Conservation (phyloP, 2,888 invertebrate species). For the Ormyrus thymus region DNA sequence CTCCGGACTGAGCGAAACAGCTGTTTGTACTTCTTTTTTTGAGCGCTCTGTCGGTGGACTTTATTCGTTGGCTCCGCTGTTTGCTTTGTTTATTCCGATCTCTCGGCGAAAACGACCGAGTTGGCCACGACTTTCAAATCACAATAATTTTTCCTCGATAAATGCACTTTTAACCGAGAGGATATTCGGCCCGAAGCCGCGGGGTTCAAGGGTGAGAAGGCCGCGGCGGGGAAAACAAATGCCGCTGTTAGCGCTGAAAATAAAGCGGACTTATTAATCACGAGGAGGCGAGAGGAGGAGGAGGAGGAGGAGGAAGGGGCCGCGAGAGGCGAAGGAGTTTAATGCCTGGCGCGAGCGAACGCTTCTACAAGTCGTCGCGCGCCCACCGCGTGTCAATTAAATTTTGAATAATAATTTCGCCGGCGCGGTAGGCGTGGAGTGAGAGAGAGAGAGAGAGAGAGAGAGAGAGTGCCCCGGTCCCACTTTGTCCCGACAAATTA, state of each 20-base stretch:
- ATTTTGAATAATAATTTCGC: constrained; percentile 62
- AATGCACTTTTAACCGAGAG: no score
- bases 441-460: no score
- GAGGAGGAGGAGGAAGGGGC: background rate
- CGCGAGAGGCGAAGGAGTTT: constrained; percentile 5
- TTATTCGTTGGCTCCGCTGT: no score
- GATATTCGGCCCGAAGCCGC: no score
- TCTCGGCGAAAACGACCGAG: no score
- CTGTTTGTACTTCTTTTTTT: no score
- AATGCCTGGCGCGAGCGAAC: background rate
- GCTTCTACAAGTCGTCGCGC: constrained; percentile 16
- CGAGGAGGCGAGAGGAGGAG: background rate
- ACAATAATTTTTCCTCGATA: no score
- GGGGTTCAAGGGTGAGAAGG: constrained; percentile 40
- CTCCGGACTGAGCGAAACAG: background rate
- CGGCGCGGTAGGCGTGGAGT: constrained; percentile 42
- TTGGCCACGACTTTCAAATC: no score
- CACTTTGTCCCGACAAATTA: constrained; percentile 47
- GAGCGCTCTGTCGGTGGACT: no score
- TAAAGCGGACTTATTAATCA: constrained; percentile 56
- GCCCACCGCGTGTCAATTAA: constrained; percentile 64
- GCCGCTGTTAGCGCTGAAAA: constrained; percentile 44
- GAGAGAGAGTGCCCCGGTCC: background rate
- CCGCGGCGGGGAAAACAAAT: constrained; percentile 45
- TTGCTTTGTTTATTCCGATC: no score